Percentiles rank a stretch among this genome's conserved stretches.
Conservation (phyloP, 2,888 invertebrate species). For the Lasiommata megera region DNA sequence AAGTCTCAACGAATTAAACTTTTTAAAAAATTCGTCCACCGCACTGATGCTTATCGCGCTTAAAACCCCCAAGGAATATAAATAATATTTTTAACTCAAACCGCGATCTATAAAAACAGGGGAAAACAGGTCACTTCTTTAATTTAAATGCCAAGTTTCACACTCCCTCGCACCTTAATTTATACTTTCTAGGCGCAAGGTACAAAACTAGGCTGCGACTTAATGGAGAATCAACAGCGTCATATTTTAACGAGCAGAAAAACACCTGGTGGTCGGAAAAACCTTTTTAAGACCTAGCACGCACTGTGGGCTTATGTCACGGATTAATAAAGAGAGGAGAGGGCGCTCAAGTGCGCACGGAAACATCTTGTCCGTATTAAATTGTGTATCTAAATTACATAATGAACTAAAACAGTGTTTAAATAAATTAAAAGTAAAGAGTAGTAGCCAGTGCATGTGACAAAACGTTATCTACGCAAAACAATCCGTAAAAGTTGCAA, state of each 20-base stretch:
- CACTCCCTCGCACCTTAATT: slow-evolving; percentile 21
- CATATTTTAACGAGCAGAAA: slow-evolving; percentile 30
- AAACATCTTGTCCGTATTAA: too few species aligned
- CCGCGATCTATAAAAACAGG: slow-evolving; percentile 8
- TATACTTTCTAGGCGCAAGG: slow-evolving; percentile 24
- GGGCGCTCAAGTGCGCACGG: too few species aligned
- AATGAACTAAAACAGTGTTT: too few species aligned
- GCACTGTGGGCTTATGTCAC: slow-evolving; percentile 23
- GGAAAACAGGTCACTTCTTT: slow-evolving; percentile 24
- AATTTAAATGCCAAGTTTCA: slow-evolving; percentile 26
- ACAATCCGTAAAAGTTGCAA: too few species aligned
- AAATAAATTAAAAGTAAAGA: too few species aligned
- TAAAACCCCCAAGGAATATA: background rate
- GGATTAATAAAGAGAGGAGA: slow-evolving; percentile 22
- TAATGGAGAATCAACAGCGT: slow-evolving; percentile 33
- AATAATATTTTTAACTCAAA: slow-evolving; percentile 9
- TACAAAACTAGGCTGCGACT: slow-evolving; percentile 31
- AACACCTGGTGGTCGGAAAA: slow-evolving; percentile 21
- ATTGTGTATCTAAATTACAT: too few species aligned
- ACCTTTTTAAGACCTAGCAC: slow-evolving; percentile 18
- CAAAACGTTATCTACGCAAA: too few species aligned
- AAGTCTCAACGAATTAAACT: background rate
- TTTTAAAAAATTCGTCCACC: background rate
- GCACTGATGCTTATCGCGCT: background rate
- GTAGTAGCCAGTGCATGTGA: too few species aligned